These are phyloP conservation scores for Hoplostethus mediterraneus DNA, from an alignment of 2,797 vertebrate genomes.

Conservation along the genomic window DNA sequence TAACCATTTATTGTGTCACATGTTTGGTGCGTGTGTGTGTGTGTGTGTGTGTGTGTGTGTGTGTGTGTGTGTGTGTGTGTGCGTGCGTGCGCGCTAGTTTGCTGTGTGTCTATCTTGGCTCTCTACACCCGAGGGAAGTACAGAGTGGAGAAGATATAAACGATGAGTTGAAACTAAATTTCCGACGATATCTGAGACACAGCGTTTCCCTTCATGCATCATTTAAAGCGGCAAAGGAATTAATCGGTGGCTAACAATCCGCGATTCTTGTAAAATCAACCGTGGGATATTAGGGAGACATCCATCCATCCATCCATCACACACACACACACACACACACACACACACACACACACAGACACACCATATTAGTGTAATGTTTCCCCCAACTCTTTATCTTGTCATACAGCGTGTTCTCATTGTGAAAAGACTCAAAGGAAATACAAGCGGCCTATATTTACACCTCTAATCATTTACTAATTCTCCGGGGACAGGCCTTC, in stretches of 20 bases:
- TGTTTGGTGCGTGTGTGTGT: not conserved
- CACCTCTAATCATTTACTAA: constrained; percentile 43
- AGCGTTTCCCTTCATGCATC: constrained; percentile 58
- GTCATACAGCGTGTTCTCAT: constrained; percentile 31
- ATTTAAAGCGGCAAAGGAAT: constrained; percentile 66
- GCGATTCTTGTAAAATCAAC: constrained; percentile 55
- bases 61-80: not conserved
- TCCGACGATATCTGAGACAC: constrained; percentile 25
- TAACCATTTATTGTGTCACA: too few species aligned
- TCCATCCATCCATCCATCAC: constrained; percentile 34
- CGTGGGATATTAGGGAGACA: constrained; percentile 45
- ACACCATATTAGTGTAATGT: constrained; percentile 18
- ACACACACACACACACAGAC: not conserved
- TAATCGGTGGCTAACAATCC: constrained; percentile 59
- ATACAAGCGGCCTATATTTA: constrained; percentile 45
- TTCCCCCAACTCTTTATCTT: constrained; percentile 45
- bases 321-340: constrained; percentile 1
- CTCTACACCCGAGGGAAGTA: constrained; percentile 16
- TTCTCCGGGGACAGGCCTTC: constrained; percentile 15
- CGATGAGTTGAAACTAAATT: constrained; percentile 41
- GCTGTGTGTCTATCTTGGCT: constrained; percentile 10
- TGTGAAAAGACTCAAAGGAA: constrained; percentile 25
- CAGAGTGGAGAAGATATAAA: constrained; percentile 20
- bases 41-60: not conserved
- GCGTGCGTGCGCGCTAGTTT: too few species aligned